These are phyloP conservation scores for Subanguina moxae DNA, from an alignment of 1,140 invertebrate genomes.

Conservation along the genomic window DNA sequence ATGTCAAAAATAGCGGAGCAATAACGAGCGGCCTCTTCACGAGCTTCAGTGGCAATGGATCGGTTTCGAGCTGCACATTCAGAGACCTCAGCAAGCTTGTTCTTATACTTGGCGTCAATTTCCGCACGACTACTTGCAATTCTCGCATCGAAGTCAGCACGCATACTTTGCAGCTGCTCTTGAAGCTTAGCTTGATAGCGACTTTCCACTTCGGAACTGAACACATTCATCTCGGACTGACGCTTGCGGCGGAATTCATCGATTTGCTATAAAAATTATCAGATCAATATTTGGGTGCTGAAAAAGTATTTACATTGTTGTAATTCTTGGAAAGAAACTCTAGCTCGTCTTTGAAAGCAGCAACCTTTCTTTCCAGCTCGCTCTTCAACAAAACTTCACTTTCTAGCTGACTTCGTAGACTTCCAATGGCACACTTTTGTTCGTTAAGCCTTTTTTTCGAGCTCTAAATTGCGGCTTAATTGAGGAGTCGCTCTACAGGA, in stretches of 20 bases:
- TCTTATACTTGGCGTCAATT: slow-evolving; percentile 3
- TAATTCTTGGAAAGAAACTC: slow-evolving; percentile 71
- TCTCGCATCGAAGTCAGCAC: slow-evolving; percentile 85
- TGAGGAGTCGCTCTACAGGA: background rate
- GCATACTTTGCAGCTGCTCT: slow-evolving; percentile 80
- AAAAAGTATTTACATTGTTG: slow-evolving; percentile 35
- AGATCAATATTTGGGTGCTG: background rate
- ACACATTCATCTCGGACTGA: slow-evolving; percentile 71
- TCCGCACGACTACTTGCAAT: slow-evolving; percentile 61
- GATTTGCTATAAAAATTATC: slow-evolving; percentile 69
- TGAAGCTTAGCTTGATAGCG: slow-evolving; percentile 89
- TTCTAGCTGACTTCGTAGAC: slow-evolving; percentile 77
- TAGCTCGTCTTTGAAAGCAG: slow-evolving; percentile 85
- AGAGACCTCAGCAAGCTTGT: background rate
- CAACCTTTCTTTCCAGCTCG: slow-evolving; percentile 85
- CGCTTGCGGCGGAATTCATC: slow-evolving; percentile 78
- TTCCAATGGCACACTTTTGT: slow-evolving; percentile 63
- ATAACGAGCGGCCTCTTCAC: background rate
- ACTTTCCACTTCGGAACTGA: slow-evolving; percentile 78
- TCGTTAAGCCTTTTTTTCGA: slow-evolving; percentile 66
- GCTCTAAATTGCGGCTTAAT: slow-evolving; percentile 60
- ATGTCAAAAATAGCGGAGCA: background rate
- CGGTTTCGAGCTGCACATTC: background rate
- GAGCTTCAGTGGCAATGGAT: background rate
- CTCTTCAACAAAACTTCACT: slow-evolving; percentile 83